Base-by-base conservation (phyloP, 1,140 invertebrate genomes). In the Dermatophagoides farinae region DNA sequence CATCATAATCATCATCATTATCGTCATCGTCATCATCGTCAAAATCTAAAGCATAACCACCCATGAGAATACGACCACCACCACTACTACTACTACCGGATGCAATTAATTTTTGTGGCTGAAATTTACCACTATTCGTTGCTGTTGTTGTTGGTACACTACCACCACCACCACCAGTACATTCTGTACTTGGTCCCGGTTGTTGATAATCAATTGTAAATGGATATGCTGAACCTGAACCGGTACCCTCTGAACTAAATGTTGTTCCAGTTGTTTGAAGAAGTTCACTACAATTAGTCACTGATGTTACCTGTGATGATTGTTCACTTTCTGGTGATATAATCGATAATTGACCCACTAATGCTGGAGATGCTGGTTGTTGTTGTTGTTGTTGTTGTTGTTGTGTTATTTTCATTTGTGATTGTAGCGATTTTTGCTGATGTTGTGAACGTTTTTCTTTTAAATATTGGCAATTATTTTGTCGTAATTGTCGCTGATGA, bases 281-380 rank as follows among this genome's bases (percentile, higher is more conserved):
- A 8, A 58, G 9, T 23, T 47, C 43, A 39, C 44, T 47, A 43
- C 43, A 49, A 25, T 49, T 60, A 4, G 58, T 49, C 10, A 47
- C 25, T 41, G 58, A 49, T 11, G 58, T 49, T 18, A 47, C 31
- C 10, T 49, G 41, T 23, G 25, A 49, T 8, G 58, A 60, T 22
- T 16, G 25, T 41, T 60, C 58, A 49, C 44, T 49, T 43, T 60
- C 58, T 22, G 58, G 58, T 52, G 58, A 60, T n/a, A 23, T 43
- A 11, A 57, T n/a, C 12, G 49, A 22, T 18, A 22, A 18, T 25
- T 20, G 18, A 18, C 18, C 18, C 11, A 8, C 6, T 51, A 22
- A 22, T 23, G 8, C 22, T 51, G 25, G 22, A n/a, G 18, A 22
- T n/a, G 51, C 31, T 31, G 23, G 40, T 43, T 22, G 37, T 18